Evolutionary conservation across 2,888 invertebrate genomes (phyloP).

Genomic region (Hyppa rectilinea): DNA sequence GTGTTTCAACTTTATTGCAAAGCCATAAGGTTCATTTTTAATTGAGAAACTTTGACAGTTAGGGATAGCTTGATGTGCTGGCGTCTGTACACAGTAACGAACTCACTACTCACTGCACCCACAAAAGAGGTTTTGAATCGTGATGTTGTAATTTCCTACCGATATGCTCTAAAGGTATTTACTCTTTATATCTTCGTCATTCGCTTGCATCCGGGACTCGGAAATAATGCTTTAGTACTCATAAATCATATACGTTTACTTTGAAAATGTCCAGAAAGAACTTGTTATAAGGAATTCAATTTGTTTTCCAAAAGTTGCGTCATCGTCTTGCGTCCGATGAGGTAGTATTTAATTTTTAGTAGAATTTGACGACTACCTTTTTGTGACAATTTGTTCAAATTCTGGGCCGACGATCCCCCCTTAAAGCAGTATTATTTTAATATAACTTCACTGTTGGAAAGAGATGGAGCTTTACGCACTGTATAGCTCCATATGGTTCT

Average conservation of each 20-base stretch:
- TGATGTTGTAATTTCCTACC: conserved; percentile 48
- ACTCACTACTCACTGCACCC: conserved; percentile 19
- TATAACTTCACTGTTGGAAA: no score
- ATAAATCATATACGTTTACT: conserved; percentile 49
- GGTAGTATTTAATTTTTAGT: background rate
- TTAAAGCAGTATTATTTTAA: no score
- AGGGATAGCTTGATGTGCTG: no score
- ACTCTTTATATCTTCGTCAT: conserved; percentile 38
- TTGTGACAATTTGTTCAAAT: no score
- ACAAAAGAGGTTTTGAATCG: conserved; percentile 28
- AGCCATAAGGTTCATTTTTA: no score
- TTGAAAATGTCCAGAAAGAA: conserved; percentile 24
- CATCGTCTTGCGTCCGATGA: background rate
- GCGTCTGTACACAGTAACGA: conserved; percentile 7
- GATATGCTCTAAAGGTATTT: conserved; percentile 50
- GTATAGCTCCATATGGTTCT: no score
- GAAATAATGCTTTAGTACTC: conserved; percentile 34
- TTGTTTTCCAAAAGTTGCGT: background rate
- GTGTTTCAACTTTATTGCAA: no score
- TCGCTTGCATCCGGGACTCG: conserved; percentile 30
- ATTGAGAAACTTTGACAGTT: no score
- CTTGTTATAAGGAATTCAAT: background rate
- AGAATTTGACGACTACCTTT: background rate
- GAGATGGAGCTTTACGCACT: no score
- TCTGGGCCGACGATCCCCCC: no score